Conservation (phyloP, 2,113 vertebrate species). For the Cyanoderma ruficeps region DNA sequence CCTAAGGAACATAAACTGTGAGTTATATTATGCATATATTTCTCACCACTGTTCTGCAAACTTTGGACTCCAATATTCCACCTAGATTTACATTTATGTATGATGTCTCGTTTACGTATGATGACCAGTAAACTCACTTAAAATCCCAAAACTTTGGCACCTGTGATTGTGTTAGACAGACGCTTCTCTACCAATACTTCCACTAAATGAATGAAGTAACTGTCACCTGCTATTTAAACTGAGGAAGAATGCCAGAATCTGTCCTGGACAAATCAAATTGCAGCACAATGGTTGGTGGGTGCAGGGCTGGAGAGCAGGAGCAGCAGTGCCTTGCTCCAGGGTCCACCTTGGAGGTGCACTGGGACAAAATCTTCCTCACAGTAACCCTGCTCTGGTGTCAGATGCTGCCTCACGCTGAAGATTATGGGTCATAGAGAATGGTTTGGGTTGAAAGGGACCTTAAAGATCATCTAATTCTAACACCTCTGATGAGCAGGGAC, state of each 20-base stretch:
- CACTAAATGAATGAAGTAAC: neutral
- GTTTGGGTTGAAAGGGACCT: neutral
- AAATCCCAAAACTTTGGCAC: neutral
- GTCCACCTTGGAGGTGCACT: neutral
- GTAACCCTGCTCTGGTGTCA: neutral
- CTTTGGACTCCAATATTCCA: neutral
- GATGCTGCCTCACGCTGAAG: neutral
- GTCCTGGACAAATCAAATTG: neutral
- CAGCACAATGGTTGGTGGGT: neutral
- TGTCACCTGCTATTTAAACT: neutral
- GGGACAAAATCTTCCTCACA: neutral
- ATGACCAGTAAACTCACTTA: neutral
- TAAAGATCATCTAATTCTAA: neutral
- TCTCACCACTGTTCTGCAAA: neutral
- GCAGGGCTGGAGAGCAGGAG: neutral
- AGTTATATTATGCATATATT: neutral
- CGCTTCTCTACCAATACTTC: neutral
- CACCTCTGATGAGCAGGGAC: neutral
- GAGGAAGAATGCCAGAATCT: neutral
- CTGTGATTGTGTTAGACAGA: neutral
- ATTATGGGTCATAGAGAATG: rapidly evolving
- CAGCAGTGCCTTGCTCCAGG: neutral
- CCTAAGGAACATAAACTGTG: neutral
- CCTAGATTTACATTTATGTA: neutral
- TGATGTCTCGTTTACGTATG: neutral